Base-by-base conservation (phyloP, 2,113 vertebrate species). In the Hippocampus comes region DNA sequence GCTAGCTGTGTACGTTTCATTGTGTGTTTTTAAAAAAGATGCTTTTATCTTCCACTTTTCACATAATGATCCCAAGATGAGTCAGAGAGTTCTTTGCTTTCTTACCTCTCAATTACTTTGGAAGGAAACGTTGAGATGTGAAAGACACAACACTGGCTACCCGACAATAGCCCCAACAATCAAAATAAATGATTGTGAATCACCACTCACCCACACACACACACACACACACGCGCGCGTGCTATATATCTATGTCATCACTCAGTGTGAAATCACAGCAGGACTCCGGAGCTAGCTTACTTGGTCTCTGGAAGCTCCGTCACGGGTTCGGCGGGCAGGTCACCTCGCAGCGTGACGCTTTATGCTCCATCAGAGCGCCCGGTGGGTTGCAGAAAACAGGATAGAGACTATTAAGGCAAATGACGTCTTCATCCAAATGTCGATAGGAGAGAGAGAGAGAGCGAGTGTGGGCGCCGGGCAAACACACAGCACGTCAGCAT, bases 341-440 rank as follows among this genome's bases (percentile, higher is more conserved):
- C 64, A 66, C 1, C 64, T 23, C 43, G 43, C 64, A 66, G 64
- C 64, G 9, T 27, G 64, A 66, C 27, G 64, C 64, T 25, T 48
- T 23, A 17, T 14, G 64, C 8, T 66, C 64, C 43, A 66, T 48
- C 64, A 49, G 64, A 46, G 12, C 43, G 12, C 64, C 43, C 64
- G 48, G 42, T 66, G 64, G 43, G 64, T 25, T 48, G 64, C 43
- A 27, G 7, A 48, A 48, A 66, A 66, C 64, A 48, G 43, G 64
- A 66, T 23, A 17, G 23, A 27, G 43, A 66, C n/a, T 9, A 48
- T 48, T 25, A 48, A 66, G 43, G 25, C 64, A 25, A 48, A 48
- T 66, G n/a, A 66, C 43, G 64, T 66, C 63, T 64, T 43, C 64
- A 66, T 66, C 43, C 43, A 27, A 48, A 66, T 48, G 27, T 61